Evolutionary conservation across 2,797 vertebrate genomes (phyloP).

Genomic region (Xenops minutus): DNA sequence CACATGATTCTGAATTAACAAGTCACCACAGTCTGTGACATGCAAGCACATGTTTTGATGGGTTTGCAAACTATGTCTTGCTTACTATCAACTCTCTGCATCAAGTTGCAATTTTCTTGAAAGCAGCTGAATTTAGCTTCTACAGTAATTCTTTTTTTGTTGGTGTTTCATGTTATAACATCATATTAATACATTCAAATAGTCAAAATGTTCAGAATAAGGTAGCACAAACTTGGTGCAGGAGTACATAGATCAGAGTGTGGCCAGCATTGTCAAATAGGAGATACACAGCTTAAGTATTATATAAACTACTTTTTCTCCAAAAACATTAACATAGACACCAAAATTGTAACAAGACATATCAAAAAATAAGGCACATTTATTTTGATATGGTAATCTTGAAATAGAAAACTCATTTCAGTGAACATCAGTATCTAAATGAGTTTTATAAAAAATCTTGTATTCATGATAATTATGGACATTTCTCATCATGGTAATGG

Average conservation of each 20-base stretch:
- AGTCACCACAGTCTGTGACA: conserved; percentile 48
- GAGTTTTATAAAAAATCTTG: conserved; percentile 74
- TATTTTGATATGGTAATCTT: conserved; percentile 79
- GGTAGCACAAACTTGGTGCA: conserved; percentile 68
- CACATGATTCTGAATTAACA: conserved; percentile 57
- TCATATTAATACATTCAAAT: conserved; percentile 77
- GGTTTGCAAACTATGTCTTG: conserved; percentile 25
- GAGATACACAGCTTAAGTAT: conserved; percentile 66
- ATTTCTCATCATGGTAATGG: conserved; percentile 69
- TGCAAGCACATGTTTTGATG: conserved; percentile 34
- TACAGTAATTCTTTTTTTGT: conserved; percentile 28
- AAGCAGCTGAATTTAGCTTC: conserved; percentile 67
- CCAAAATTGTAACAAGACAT: conserved; percentile 76
- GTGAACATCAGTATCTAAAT: conserved; percentile 73
- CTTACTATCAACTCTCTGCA: conserved; percentile 50
- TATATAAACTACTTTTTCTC: conserved; percentile 61
- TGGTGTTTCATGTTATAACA: conserved; percentile 62
- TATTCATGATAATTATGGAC: conserved; percentile 56
- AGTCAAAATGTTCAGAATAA: conserved; percentile 75
- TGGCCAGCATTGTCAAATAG: conserved; percentile 69
- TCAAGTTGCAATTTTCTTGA: conserved; percentile 64
- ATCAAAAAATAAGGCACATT: conserved; percentile 89
- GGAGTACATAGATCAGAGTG: conserved; percentile 71
- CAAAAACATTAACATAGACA: conserved; percentile 71
- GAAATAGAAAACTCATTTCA: conserved; percentile 78